Conservation (phyloP, 2,113 vertebrate genomes). For the Nannobrachium achirus region DNA sequence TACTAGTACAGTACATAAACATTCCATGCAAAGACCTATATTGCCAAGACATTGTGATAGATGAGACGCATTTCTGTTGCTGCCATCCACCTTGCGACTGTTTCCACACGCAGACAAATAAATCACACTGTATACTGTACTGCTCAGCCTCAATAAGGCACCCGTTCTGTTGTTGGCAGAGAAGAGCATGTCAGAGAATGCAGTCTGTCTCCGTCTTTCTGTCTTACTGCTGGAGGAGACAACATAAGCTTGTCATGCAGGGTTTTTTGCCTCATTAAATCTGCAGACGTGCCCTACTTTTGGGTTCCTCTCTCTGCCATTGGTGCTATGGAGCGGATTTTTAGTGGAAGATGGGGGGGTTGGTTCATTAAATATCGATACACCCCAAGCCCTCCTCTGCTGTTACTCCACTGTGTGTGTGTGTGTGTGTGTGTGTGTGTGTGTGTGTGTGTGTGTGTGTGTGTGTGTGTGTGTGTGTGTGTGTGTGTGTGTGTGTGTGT, state of each 20-base stretch:
- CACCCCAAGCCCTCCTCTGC: constrained; percentile 48
- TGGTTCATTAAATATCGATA: constrained; percentile 73
- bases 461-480: constrained; percentile 18
- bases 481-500: constrained; percentile 7
- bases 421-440: background rate
- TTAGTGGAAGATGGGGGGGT: constrained; percentile 48
- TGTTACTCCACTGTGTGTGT: constrained; percentile 45
- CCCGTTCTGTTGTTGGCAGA: constrained; percentile 15
- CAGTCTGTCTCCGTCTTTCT: constrained; percentile 5
- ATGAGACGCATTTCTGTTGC: constrained; percentile 44
- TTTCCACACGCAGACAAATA: constrained; percentile 20
- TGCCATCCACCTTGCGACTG: constrained; percentile 27
- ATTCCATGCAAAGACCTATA: background rate
- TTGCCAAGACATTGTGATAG: constrained; percentile 50
- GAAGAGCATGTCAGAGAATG: constrained; percentile 33
- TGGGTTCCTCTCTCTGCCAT: constrained; percentile 51
- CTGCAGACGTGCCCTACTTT: constrained; percentile 78
- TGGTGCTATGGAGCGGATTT: constrained; percentile 41
- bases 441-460: constrained; percentile 7
- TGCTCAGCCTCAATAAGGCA: constrained; percentile 15
- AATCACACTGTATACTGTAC: no score
- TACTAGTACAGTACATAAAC: no score
- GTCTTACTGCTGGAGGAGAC: constrained; percentile 61
- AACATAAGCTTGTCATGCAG: constrained; percentile 67
- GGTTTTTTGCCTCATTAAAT: constrained; percentile 76